A percentile compares a stretch with the other conserved stretches of the same genome.
These are phyloP conservation scores for Pogonus chalceus DNA, from an alignment of 1,140 invertebrate species.

Conservation along the genomic window DNA sequence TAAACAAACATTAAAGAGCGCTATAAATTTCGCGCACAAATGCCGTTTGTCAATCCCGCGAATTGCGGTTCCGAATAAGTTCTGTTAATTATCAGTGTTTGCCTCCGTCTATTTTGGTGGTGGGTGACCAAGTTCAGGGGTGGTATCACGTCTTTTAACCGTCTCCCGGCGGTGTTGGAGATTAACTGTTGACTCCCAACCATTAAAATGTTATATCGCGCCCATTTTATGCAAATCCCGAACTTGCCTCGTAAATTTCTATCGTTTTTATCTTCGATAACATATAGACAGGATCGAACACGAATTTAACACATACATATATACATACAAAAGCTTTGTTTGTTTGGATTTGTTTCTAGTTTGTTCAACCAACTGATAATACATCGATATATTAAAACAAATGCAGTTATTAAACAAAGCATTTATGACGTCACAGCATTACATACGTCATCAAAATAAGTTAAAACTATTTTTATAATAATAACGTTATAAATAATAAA, in stretches of 20 bases:
- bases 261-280: not conserved
- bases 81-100: not conserved
- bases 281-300: not conserved
- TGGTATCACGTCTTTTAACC: not conserved
- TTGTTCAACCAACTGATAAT: not conserved
- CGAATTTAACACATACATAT: not conserved
- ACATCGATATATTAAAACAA: not conserved
- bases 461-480: too few relatives aligned
- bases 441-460: not conserved
- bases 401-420: not conserved
- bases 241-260: constrained; percentile 5
- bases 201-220: constrained; percentile 6
- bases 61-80: constrained; percentile 1
- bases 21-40: constrained; percentile 1
- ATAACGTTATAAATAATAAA: too few relatives aligned
- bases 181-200: constrained; percentile 5
- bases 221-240: constrained; percentile 3
- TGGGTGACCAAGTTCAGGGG: not conserved
- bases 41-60: constrained; percentile 4
- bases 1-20: constrained; percentile 3
- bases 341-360: not conserved
- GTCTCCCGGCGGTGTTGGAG: not conserved
- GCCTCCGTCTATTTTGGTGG: not conserved
- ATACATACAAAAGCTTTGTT: not conserved
- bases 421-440: not conserved